phyloP scores from a whole-genome alignment of 2,888 invertebrate genomes.

The Baronia brevicornis region DNA sequence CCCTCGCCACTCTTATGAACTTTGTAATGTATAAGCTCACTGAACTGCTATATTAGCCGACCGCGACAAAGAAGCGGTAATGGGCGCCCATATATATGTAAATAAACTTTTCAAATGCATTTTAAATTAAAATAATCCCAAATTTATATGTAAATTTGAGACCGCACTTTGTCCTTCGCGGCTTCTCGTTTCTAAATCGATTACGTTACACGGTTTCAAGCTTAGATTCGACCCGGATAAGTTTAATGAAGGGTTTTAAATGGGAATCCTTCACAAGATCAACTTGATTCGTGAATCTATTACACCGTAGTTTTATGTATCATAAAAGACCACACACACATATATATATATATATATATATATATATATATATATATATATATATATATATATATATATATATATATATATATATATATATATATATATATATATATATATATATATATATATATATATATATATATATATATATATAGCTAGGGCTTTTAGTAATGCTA shows the following conservation, averaged over 20 bases:
- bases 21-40: conserved; percentile 43
- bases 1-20: conserved; percentile 27
- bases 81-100: conserved; percentile 64
- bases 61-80: conserved; percentile 62
- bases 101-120: conserved; percentile 67
- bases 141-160: conserved; percentile 72
- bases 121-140: conserved; percentile 72
- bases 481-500: too few relatives aligned
- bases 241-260: conserved; percentile 65
- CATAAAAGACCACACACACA: conserved; percentile 13
- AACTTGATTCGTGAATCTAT: conserved; percentile 48
- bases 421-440: too few relatives aligned
- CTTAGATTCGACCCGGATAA: conserved; percentile 60
- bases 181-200: conserved; percentile 65
- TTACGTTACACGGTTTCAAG: conserved; percentile 63
- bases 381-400: too few relatives aligned
- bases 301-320: conserved; percentile 20
- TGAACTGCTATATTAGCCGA: conserved; percentile 54
- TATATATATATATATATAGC: too few relatives aligned
- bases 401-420: too few relatives aligned
- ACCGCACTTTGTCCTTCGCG: conserved; percentile 69
- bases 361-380: too few relatives aligned
- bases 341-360: too few relatives aligned
- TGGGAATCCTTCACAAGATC: conserved; percentile 47
- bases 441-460: too few relatives aligned